A percentile compares a stretch with the other conserved stretches of the same genome.
These are phyloP conservation scores for Ceratoteleas bidentatus DNA, from an alignment of 1,140 invertebrate species.

Conservation along the genomic window DNA sequence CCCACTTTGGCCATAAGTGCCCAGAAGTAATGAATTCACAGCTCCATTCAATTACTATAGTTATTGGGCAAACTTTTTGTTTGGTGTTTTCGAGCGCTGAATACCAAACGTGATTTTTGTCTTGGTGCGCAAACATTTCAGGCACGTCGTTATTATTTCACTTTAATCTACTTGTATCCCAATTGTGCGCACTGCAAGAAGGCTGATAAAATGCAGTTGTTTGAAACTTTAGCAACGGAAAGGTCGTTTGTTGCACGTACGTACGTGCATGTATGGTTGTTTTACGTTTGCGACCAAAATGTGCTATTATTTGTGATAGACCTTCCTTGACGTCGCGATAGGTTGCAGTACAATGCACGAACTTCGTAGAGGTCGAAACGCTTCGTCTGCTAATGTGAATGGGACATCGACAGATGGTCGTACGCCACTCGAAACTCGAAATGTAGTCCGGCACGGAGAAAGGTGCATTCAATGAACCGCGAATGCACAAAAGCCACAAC, in stretches of 20 bases:
- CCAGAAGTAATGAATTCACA: too few species aligned
- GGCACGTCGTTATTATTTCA: conserved; percentile 48
- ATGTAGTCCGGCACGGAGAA: conserved; percentile 46
- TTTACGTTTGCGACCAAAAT: conserved; percentile 51
- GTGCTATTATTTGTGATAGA: conserved; percentile 55
- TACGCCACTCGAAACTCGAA: conserved; percentile 58
- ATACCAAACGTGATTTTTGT: conserved; percentile 38
- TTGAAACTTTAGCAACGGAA: conserved; percentile 49
- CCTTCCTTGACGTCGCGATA: conserved; percentile 54
- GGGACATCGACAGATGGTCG: conserved; percentile 61
- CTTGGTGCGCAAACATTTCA: conserved; percentile 27
- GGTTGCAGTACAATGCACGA: conserved; percentile 49
- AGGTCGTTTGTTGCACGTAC: conserved; percentile 55
- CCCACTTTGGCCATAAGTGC: too few species aligned
- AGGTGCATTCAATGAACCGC: conserved; percentile 62
- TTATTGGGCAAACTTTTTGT: conserved; percentile 5
- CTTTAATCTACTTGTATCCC: conserved; percentile 47
- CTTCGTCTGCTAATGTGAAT: conserved; percentile 62
- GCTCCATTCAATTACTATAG: conserved; percentile 4
- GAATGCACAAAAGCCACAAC: conserved; percentile 61
- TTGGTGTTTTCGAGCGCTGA: conserved; percentile 7
- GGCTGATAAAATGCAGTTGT: conserved; percentile 60
- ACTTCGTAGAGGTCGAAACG: conserved; percentile 58
- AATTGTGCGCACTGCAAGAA: conserved; percentile 45
- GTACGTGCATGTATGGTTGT: conserved; percentile 39